Base-by-base conservation (phyloP, 2,113 vertebrate species). In the Otis tarda region DNA sequence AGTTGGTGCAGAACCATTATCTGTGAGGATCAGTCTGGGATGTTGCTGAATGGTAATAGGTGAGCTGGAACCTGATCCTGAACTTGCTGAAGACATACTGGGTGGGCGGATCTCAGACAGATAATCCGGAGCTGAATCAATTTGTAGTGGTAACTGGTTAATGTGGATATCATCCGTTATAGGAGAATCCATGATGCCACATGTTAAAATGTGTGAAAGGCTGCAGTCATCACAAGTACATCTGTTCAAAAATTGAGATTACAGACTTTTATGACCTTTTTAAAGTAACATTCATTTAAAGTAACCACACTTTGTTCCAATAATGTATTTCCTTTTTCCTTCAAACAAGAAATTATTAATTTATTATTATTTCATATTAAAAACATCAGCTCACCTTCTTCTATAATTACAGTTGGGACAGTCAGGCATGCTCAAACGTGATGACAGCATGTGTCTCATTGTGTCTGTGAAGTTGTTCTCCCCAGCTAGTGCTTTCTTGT, bases 211-310 rank as follows among this genome's bases (percentile, higher is more conserved):
- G 98, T 99, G 99, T 25, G 99, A 99, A 79, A 99, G 99, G 95
- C 99, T 99, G 97, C 99, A 99, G 98, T 99, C 99, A 37, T 99
- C 99, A 83, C 99, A 99, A 31, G 99, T 99, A 96, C 99, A 99
- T 96, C 99, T 99, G 98, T 57, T 83, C 20, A 93, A 94, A 88
- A 96, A 94, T 70, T 68, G 83, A 95, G 70, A 87, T 91, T 28
- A 71, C 17, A 68, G 14, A 39, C 43, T 60, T 89, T 45, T 83
- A 84, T 37, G 8, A 78, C 19, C 12, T 52, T 59, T 18, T n/a
- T 93, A 31, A 75, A 84, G 13, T 10, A 83, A 21, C 35, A 81
- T 55, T 91, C 22, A 47, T 47, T 83, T 80, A 30, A 92, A 94
- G 43, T 43, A 94, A 94, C 33, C 33, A 69, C 33, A 65, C 20